These are phyloP conservation scores for Stenopsyche tienmushanensis DNA, from an alignment of 1,140 invertebrate species.

Conservation along the genomic window DNA sequence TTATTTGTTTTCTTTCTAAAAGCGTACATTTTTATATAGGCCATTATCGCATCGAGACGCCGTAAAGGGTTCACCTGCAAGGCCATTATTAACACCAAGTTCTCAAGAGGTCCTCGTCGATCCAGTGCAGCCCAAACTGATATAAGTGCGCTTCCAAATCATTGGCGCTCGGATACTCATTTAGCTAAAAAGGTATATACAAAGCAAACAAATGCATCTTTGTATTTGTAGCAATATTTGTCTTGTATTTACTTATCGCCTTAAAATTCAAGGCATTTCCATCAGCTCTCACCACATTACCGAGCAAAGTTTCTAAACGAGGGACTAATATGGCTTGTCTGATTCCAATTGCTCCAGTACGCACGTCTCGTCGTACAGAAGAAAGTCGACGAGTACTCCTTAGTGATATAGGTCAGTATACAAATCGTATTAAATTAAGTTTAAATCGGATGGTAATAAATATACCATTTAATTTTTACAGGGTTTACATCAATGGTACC, in stretches of 20 bases:
- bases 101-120: constrained; percentile 49
- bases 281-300: constrained; percentile 63
- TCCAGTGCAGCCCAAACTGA: constrained; percentile 69
- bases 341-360: constrained; percentile 54
- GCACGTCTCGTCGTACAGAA: constrained; percentile 54
- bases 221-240: too few species aligned
- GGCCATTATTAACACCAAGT: constrained; percentile 25
- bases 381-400: constrained; percentile 69
- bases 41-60: constrained; percentile 37
- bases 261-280: too few species aligned
- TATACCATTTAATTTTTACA: constrained; percentile 38
- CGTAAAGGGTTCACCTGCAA: constrained; percentile 25
- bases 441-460: too few species aligned
- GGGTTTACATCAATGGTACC: constrained; percentile 82
- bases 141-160: constrained; percentile 70
- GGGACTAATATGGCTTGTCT: constrained; percentile 15
- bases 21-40: constrained; percentile 44
- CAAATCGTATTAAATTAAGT: too few species aligned
- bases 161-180: constrained; percentile 76
- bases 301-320: constrained; percentile 58
- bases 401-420: constrained; percentile 63
- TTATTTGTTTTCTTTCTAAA: constrained; percentile 44
- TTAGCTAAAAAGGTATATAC: constrained; percentile 65
- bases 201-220: background rate
- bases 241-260: too few species aligned